phyloP scores from a whole-genome alignment of 1,140 invertebrate genomes.

The Meloidogyne hapla region DNA sequence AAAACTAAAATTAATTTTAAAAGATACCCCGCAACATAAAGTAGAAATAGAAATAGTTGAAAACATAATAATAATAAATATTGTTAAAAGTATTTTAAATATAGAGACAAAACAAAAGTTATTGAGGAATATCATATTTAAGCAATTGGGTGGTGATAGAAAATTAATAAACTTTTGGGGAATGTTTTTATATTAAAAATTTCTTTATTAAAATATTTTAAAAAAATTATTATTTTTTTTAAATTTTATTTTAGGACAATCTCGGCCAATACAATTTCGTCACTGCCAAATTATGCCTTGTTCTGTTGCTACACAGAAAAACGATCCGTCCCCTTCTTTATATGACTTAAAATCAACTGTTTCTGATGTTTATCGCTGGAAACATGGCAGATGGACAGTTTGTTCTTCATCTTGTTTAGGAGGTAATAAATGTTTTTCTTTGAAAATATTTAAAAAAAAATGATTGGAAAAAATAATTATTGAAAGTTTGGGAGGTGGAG shows the following conservation, averaged over 20 bases:
- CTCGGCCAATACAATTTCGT: slow-evolving; percentile 52
- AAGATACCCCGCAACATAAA: neutral
- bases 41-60: neutral
- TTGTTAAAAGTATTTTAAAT: slow-evolving; percentile 1
- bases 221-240: slow-evolving; percentile 10
- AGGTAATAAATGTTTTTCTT: slow-evolving; percentile 64
- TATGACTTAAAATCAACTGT: neutral
- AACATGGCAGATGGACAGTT: slow-evolving; percentile 72
- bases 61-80: neutral
- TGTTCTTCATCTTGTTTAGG: slow-evolving; percentile 92
- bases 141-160: no score
- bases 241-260: slow-evolving; percentile 41
- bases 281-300: slow-evolving; percentile 51
- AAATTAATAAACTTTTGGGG: neutral
- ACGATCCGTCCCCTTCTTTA: no score
- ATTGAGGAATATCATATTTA: no score
- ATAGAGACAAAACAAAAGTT: neutral
- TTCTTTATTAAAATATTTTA: neutral
- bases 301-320: neutral
- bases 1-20: slow-evolving; percentile 11
- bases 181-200: slow-evolving; percentile 8
- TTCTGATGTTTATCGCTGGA: slow-evolving; percentile 62
- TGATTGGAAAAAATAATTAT: neutral
- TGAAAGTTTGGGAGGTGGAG: neutral
- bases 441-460: neutral